Conservation (phyloP, 2,797 vertebrate genomes). For the Clarias laeviceps region DNA sequence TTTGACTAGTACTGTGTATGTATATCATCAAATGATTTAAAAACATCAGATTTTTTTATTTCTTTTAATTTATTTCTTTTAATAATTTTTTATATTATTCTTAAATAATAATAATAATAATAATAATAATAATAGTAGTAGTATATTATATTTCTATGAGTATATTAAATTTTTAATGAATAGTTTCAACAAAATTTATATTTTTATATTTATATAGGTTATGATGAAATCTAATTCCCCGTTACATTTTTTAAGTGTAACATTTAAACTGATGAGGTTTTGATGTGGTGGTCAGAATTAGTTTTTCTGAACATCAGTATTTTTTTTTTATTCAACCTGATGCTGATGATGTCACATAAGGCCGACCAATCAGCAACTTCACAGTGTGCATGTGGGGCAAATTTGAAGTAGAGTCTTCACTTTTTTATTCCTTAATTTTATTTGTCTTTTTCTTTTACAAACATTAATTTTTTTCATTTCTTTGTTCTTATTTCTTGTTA, state of each 20-base stretch:
- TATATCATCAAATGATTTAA: too few species aligned
- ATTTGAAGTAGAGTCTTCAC: too few species aligned
- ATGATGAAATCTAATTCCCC: background rate
- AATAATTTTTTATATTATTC: too few species aligned
- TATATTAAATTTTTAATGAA: too few species aligned
- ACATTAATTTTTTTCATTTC: background rate
- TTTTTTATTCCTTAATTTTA: background rate
- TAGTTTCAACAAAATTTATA: background rate
- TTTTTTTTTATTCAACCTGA: background rate
- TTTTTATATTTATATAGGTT: background rate
- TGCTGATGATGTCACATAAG: background rate
- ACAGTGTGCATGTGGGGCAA: too few species aligned
- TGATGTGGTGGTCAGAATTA: background rate
- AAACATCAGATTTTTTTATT: too few species aligned
- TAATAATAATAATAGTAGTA: background rate
- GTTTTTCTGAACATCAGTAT: background rate
- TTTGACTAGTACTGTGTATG: too few species aligned
- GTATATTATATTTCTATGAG: background rate
- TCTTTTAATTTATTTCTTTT: too few species aligned
- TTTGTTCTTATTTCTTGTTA: background rate
- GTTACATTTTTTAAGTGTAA: too few species aligned
- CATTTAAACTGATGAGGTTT: background rate
- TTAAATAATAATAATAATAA: background rate
- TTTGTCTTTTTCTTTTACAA: background rate
- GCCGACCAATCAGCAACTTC: background rate